Evolutionary conservation across 1,140 invertebrate genomes (phyloP).

Genomic region (Bombus confusus): DNA sequence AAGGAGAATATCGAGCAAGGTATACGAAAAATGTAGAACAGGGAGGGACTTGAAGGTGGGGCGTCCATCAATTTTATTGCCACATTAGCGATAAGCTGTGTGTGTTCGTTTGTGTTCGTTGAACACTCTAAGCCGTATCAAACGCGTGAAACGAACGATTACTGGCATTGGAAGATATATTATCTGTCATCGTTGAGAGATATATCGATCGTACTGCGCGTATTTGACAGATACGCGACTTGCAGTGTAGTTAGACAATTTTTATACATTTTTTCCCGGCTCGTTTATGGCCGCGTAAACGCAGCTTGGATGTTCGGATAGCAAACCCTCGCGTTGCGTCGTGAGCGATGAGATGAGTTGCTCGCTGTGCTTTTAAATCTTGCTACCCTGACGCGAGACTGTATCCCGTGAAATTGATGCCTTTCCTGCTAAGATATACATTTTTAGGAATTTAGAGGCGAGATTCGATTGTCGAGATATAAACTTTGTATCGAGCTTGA

Average conservation of each 20-base stretch:
- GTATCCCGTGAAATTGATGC: not conserved
- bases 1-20: not conserved
- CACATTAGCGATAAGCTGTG: conserved; percentile 36
- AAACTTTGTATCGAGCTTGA: too few relatives aligned
- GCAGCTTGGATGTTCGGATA: too few relatives aligned
- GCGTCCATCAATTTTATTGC: conserved; percentile 43
- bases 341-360: too few relatives aligned
- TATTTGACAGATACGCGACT: not conserved
- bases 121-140: conserved; percentile 10
- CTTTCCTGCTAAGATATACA: not conserved
- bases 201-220: not conserved
- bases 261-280: not conserved
- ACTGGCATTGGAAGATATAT: conserved; percentile 25
- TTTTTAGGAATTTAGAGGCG: not conserved
- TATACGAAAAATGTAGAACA: conserved; percentile 8
- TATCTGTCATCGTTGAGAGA: conserved; percentile 13
- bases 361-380: not conserved
- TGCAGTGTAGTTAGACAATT: not conserved
- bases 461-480: not conserved
- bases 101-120: not conserved
- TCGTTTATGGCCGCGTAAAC: conserved; percentile 2
- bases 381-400: not conserved
- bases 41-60: not conserved
- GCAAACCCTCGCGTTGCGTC: not conserved
- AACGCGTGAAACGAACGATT: conserved; percentile 30